phyloP scores from a whole-genome alignment of 64 coral and sea anemone genomes.

The Actinia tenebrosa region DNA sequence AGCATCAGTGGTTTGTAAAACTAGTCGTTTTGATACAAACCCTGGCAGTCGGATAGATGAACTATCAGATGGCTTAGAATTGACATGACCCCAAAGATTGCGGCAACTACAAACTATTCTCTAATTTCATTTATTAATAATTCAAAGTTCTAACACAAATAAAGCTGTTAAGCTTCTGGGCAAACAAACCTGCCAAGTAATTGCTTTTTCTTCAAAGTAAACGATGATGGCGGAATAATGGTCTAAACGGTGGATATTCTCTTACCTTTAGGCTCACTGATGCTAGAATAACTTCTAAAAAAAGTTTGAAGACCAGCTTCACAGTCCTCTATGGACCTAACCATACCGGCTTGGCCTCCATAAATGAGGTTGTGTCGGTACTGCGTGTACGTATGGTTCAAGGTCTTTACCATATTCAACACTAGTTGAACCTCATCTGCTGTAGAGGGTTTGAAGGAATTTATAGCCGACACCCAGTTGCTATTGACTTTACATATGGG shows the following conservation, averaged over 20 bases:
- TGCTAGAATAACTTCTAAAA: conserved; percentile 5
- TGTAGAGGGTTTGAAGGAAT: conserved; percentile 36
- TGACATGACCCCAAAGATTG: no score
- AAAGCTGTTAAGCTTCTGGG: no score
- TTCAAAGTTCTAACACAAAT: background rate
- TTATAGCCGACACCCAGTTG: conserved; percentile 17
- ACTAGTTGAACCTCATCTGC: conserved; percentile 52
- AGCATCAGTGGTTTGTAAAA: no score
- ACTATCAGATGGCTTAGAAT: no score
- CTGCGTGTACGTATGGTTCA: conserved; percentile 50
- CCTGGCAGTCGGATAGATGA: no score
- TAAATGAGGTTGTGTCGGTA: conserved; percentile 63
- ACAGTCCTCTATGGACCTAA: conserved; percentile 63
- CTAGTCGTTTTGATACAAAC: no score
- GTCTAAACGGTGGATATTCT: background rate
- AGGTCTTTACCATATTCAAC: conserved; percentile 30
- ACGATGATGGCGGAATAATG: background rate
- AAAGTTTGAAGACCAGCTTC: conserved; percentile 61
- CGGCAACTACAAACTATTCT: background rate
- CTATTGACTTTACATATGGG: conserved; percentile 28
- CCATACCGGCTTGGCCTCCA: conserved; percentile 70
- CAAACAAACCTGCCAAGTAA: background rate
- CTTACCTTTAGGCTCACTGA: conserved; percentile 54
- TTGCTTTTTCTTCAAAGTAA: background rate
- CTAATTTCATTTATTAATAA: background rate